Evolutionary conservation across 2,888 invertebrate species (phyloP).

Genomic region (Microplitis manilae): DNA sequence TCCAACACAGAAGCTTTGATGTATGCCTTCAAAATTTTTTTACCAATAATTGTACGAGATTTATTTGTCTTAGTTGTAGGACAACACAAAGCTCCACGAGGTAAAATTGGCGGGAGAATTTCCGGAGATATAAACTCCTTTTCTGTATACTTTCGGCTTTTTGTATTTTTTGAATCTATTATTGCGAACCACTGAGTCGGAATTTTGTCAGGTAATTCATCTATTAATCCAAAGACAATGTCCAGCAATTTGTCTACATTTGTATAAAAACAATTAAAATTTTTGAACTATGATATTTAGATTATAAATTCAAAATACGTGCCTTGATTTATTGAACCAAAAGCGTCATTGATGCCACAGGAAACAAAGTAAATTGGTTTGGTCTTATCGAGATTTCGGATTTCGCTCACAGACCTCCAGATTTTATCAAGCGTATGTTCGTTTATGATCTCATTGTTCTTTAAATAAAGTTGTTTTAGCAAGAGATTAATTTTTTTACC

Average conservation of each 20-base stretch:
- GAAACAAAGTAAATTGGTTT: conserved; percentile 13
- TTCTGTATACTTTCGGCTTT: too few species aligned
- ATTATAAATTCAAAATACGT: neutral
- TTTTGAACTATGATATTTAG: too few species aligned
- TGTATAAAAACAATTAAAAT: neutral
- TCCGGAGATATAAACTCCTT: neutral
- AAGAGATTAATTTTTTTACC: neutral
- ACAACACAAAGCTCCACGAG: neutral
- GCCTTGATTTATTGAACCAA: conserved; percentile 17
- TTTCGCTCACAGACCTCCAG: neutral
- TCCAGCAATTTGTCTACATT: neutral
- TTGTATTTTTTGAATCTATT: neutral
- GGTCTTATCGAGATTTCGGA: neutral
- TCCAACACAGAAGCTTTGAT: too few species aligned
- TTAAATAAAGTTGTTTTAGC: neutral
- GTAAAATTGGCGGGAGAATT: conserved; percentile 1
- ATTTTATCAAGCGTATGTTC: neutral
- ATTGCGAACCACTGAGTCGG: neutral
- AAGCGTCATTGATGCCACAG: conserved; percentile 26
- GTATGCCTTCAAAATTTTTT: too few species aligned
- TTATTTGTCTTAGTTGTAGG: too few species aligned
- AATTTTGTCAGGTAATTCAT: conserved; percentile 7
- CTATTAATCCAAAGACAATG: neutral
- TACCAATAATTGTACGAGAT: too few species aligned
- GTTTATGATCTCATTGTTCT: neutral